Evolutionary conservation across 1,140 invertebrate species (phyloP), one percentile per base, ranked within the genome.

Genomic region (Trissolcus basalis): DNA sequence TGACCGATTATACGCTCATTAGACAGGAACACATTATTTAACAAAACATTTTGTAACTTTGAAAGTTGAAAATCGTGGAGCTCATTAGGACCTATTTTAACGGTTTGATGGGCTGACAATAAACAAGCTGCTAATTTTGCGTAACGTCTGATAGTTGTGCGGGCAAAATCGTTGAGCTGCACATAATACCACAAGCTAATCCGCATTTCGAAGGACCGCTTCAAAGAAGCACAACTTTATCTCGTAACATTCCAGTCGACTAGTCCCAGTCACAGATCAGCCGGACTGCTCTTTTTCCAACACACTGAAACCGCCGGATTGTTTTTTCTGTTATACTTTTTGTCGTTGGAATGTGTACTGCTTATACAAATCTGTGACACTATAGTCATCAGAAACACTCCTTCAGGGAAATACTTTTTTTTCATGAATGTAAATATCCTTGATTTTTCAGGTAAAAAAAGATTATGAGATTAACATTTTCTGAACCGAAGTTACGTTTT

Each of bases 261-360:
- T 60, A 58, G 56, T 14, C 51, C 51, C 14, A 74, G 63, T 74
- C 50, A 67, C 12, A 41, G 41, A 73, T 67, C 70, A 49, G 19
- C 19, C 19, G 19, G 19, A 48, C 68, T 67, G 61, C 61, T 59
- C 61, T 68, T 68, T 74, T 74, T 63, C 35, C 13, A 53, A 53
- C 33, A 60, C 44, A 50, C 35, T 43, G 44, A 35, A 33, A 81
- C 80, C 78, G 80, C 77, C 76, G 85, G 9, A 27, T 39, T 84
- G 33, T 53, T 60, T 69, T 69, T 58, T 49, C 43, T 69, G 48
- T 60, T 54, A 54, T 53, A 68, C 36, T 27, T 68, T 58, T 59
- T 53, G 43, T 32, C 56, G 12, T 39, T 33, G 16, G 49, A 69
- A 69, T 43, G 15, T 43, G 15, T 27, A 44, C 19, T 27, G 19